Base-by-base conservation (phyloP, 2,888 invertebrate genomes). In the Capitulum mitella region DNA sequence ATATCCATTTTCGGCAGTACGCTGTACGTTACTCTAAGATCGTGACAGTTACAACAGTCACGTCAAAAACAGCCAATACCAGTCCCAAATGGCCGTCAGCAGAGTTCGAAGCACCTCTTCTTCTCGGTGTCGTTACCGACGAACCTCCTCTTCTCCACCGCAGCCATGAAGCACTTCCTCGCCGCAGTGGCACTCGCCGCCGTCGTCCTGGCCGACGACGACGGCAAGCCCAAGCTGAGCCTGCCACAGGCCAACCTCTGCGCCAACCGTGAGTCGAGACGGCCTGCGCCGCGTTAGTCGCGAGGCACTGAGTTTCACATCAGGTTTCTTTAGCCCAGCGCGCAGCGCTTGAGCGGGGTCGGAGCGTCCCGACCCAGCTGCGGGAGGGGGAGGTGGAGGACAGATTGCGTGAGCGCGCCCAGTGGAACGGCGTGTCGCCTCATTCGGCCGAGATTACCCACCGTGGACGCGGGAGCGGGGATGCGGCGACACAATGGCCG, bases 201-300 rank as follows among this genome's bases (percentile, higher is more conserved):
- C 6, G 3, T 43, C 19, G 74, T 43, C 26, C 8, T 6, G 26
- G 61, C 61, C 3, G 74, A 43, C 40, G 43, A 37, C 10, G 70
- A 76, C 46, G 26, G 43, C 46, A 76, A 76, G 48, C 76, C 76
- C n/a, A n/a, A 46, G 48, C 76, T 76, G 46, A 76, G 48, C 46
- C 76, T 76, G 76, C 76, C 76, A 16, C 14, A 76, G 32, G 29
- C 46, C 16, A 32, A 46, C n/a, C 76, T 76, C 43, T 76, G 76
- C 76, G 43, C 76, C 46, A 76, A 16, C 76, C 43, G 76, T 76
- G 76, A 76, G 76, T 76, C 0, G 22, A 1, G n/a, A 34, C 48
- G 14, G 48, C 16, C 48, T 19, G 48, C 14, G 16, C 48, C 48
- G 16, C 48, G 16, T 19, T 1, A 14, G 10, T 46, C 46, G 6